phyloP scores from a whole-genome alignment of 2,797 vertebrate species.

The Cetoscarus ocellatus region DNA sequence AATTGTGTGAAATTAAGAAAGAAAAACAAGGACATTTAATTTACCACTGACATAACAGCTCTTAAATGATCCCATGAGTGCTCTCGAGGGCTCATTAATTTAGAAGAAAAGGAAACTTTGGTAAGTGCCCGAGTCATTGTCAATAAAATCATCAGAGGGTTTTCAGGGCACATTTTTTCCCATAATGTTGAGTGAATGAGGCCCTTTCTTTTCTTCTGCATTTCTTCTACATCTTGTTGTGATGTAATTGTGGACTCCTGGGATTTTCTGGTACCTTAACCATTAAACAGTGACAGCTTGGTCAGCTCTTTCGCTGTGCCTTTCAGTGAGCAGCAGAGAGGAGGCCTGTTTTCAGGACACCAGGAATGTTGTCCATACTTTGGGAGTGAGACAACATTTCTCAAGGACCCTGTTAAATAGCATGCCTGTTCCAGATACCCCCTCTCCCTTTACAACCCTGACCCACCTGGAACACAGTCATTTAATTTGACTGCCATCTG shows the following conservation, averaged over 20 bases:
- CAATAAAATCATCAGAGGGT: too few species aligned
- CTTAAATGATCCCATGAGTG: too few species aligned
- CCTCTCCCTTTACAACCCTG: background rate
- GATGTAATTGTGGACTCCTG: conserved; percentile 19
- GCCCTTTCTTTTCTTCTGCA: background rate
- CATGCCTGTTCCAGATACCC: conserved; percentile 53
- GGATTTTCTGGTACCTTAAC: conserved; percentile 40
- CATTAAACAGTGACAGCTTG: conserved; percentile 57
- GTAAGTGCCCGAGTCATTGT: too few species aligned
- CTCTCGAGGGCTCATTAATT: too few species aligned
- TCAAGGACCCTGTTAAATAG: conserved; percentile 68
- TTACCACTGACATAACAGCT: too few species aligned
- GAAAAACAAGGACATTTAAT: too few species aligned
- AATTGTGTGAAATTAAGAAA: too few species aligned
- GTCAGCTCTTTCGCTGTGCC: conserved; percentile 62
- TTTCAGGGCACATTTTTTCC: too few species aligned
- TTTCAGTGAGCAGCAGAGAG: conserved; percentile 33
- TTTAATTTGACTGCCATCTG: conserved; percentile 50
- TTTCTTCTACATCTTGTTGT: conserved; percentile 20
- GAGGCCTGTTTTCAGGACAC: conserved; percentile 59
- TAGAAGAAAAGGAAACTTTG: too few species aligned
- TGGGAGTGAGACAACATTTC: conserved; percentile 52
- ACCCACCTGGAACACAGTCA: conserved; percentile 51
- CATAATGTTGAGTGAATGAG: too few species aligned
- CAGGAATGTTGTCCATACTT: conserved; percentile 51